These are phyloP conservation scores for Corythornis cristatus DNA, from an alignment of 2,113 vertebrate genomes.

Conservation along the genomic window DNA sequence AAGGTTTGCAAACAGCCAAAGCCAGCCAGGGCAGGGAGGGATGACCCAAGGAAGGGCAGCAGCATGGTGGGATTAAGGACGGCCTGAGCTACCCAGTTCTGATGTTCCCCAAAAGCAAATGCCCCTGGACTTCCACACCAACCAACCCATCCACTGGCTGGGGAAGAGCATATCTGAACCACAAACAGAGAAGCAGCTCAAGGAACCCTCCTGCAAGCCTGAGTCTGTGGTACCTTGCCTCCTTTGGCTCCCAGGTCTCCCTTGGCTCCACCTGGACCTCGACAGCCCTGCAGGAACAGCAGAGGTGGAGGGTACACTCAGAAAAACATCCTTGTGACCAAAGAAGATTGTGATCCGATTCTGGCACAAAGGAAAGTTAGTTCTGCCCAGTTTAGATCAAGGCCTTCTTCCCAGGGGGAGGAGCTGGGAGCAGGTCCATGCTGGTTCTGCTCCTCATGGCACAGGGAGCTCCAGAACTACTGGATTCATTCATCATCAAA, in stretches of 20 bases:
- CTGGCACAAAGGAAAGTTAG: not conserved
- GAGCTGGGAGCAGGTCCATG: not conserved
- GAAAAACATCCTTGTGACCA: not conserved
- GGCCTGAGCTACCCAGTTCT: not conserved
- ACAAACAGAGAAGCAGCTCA: not conserved
- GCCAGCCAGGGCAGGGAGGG: not conserved
- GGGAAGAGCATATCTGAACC: not conserved
- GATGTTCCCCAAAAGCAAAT: not conserved
- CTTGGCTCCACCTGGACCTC: slow-evolving; percentile 78
- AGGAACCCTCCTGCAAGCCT: accelerated
- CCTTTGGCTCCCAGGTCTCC: slow-evolving; percentile 84
- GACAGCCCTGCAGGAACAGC: slow-evolving; percentile 74
- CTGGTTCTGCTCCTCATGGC: not conserved
- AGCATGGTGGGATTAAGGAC: not conserved
- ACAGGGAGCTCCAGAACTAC: not conserved
- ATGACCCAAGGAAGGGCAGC: accelerated
- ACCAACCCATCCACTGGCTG: not conserved
- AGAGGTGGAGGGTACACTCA: not conserved
- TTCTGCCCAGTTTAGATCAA: not conserved
- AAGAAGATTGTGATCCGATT: not conserved
- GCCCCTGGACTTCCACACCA: not conserved
- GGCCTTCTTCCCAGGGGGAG: accelerated
- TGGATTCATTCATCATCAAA: not conserved
- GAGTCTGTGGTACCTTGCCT: slow-evolving; percentile 66
- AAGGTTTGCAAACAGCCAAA: not conserved